Conservation (phyloP, 2,888 invertebrate species). For the Lobophora halterata region DNA sequence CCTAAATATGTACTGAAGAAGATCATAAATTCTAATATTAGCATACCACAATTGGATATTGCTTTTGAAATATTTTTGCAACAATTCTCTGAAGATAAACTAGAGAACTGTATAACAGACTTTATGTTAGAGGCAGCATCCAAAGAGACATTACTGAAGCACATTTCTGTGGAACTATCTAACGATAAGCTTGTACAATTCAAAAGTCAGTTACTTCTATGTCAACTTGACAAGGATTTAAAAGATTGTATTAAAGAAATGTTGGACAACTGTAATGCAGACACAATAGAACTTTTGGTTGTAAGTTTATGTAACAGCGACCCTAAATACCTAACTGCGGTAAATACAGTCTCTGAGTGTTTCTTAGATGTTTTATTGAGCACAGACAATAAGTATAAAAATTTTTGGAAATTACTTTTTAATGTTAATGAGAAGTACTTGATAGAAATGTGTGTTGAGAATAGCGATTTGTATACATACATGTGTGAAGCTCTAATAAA, state of each 20-base stretch:
- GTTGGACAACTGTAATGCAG: slow-evolving; percentile 45
- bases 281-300: slow-evolving; percentile 51
- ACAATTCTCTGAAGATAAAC: slow-evolving; percentile 51
- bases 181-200: slow-evolving; percentile 50
- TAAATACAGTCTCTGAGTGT: slow-evolving; percentile 39
- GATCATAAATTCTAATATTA: slow-evolving; percentile 55
- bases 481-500: slow-evolving; percentile 61
- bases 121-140: slow-evolving; percentile 66
- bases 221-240: slow-evolving; percentile 43
- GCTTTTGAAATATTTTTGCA: slow-evolving; percentile 56
- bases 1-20: slow-evolving; percentile 63
- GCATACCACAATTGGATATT: slow-evolving; percentile 49
- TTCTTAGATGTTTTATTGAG: slow-evolving; percentile 44
- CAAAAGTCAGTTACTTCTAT: slow-evolving; percentile 54
- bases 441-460: slow-evolving; percentile 50
- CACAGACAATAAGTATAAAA: slow-evolving; percentile 43
- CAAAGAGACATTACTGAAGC: slow-evolving; percentile 53
- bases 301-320: slow-evolving; percentile 51
- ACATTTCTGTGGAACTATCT: slow-evolving; percentile 46
- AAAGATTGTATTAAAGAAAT: slow-evolving; percentile 40
- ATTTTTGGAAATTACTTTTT: slow-evolving; percentile 59
- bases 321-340: slow-evolving; percentile 34
- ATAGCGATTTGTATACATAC: slow-evolving; percentile 49
- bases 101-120: slow-evolving; percentile 55
- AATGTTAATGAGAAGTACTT: slow-evolving; percentile 48